Percentiles rank a stretch among this genome's conserved stretches.
phyloP scores from a whole-genome alignment of 2,888 invertebrate genomes.

The Microchrysa polita region DNA sequence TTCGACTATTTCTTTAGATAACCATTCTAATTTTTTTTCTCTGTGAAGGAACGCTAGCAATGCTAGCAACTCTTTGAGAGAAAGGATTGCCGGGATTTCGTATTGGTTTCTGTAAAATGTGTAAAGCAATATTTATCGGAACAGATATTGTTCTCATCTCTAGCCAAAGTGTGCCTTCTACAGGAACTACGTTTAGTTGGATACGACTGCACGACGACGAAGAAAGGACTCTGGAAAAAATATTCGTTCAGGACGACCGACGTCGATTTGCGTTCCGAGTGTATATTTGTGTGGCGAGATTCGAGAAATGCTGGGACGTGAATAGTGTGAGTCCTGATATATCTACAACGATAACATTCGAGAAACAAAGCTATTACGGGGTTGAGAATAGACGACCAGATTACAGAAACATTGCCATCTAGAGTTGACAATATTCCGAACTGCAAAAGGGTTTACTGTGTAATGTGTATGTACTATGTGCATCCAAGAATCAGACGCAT shows the following conservation, averaged over 20 bases:
- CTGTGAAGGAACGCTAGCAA: slow-evolving; percentile 20
- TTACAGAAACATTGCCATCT: slow-evolving; percentile 1
- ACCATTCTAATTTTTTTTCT: too few relatives aligned
- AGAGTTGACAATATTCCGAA: neutral
- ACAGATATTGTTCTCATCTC: slow-evolving; percentile 18
- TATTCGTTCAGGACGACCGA: neutral
- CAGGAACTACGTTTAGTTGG: neutral
- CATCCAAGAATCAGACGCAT: too few relatives aligned
- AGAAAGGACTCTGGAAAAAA: neutral
- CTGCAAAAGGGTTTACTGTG: neutral
- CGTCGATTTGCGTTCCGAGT: neutral
- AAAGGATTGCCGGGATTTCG: slow-evolving; percentile 16
- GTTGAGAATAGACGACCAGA: slow-evolving; percentile 17
- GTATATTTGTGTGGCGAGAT: too few relatives aligned
- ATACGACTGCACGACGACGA: neutral
- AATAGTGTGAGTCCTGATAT: neutral
- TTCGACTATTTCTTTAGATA: too few relatives aligned
- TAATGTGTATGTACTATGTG: too few relatives aligned
- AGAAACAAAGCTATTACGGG: slow-evolving; percentile 24
- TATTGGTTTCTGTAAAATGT: slow-evolving; percentile 32
- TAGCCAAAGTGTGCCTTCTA: neutral
- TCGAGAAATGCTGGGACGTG: neutral
- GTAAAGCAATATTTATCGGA: slow-evolving; percentile 26
- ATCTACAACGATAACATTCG: neutral
- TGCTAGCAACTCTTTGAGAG: neutral